These are phyloP conservation scores for Ochlodes sylvanus DNA, from an alignment of 2,888 invertebrate species.

Conservation along the genomic window DNA sequence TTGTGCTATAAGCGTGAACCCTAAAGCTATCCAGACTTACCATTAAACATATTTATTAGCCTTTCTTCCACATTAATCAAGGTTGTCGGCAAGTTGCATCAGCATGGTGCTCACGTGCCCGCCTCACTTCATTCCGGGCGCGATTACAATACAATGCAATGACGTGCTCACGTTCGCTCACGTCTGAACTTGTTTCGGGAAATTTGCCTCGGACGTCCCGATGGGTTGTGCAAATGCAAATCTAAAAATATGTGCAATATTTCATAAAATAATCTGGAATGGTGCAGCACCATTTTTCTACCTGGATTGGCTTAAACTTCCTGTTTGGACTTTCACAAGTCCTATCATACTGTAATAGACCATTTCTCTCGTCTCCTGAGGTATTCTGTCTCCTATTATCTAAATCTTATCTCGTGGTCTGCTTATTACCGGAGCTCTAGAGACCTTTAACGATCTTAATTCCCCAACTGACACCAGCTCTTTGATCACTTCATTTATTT, in stretches of 20 bases:
- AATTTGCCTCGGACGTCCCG: constrained; percentile 9
- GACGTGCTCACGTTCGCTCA: constrained; percentile 26
- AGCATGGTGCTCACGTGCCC: constrained; percentile 20
- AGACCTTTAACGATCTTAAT: no score
- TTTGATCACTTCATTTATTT: no score
- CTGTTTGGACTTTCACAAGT: not conserved
- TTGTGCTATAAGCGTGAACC: not conserved
- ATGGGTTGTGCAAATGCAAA: constrained; percentile 8
- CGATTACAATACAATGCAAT: constrained; percentile 34
- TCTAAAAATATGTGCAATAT: not conserved
- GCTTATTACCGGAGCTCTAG: no score
- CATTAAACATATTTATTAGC: not conserved
- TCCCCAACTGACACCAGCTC: no score
- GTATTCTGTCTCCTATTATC: no score
- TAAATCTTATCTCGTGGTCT: no score
- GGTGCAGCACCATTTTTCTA: no score
- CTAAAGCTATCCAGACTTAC: not conserved
- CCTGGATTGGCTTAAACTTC: not conserved
- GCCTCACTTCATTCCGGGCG: constrained; percentile 22
- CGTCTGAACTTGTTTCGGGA: constrained; percentile 37
- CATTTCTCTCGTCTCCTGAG: no score
- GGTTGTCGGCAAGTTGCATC: constrained; percentile 14
- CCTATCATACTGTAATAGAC: no score
- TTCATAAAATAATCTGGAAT: not conserved
- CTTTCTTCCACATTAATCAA: constrained; percentile 7